Percentiles rank a stretch among this genome's conserved stretches.
Evolutionary conservation across 1,140 invertebrate species (phyloP).

Genomic region (Pseudomyrmex dendroicus): DNA sequence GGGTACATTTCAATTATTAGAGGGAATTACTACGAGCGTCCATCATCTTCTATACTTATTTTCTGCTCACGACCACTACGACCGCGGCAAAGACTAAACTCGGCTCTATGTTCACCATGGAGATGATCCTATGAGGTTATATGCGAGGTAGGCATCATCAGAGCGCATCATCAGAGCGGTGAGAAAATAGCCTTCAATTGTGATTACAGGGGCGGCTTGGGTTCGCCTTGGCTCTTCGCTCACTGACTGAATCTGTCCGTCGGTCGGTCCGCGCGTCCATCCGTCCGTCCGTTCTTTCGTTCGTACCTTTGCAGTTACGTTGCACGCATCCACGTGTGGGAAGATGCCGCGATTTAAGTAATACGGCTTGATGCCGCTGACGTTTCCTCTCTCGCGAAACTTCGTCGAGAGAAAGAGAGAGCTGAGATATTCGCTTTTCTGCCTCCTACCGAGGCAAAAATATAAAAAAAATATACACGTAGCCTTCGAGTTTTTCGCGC

Average conservation of each 20-base stretch:
- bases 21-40: constrained; percentile 85
- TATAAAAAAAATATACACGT: too few species aligned
- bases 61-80: constrained; percentile 80
- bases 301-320: constrained; percentile 57
- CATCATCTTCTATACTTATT: constrained; percentile 86
- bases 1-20: constrained; percentile 86
- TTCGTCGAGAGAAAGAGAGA: too few species aligned
- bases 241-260: constrained; percentile 72
- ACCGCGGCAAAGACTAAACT: constrained; percentile 73
- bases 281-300: constrained; percentile 47
- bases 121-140: constrained; percentile 84
- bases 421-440: not conserved
- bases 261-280: constrained; percentile 59
- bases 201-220: constrained; percentile 85
- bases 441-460: not conserved
- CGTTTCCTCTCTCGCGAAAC: constrained; percentile 10
- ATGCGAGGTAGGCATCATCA: constrained; percentile 78
- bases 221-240: constrained; percentile 73
- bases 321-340: constrained; percentile 53
- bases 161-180: constrained; percentile 85
- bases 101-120: constrained; percentile 75
- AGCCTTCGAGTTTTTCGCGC: not conserved
- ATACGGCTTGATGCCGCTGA: constrained; percentile 54
- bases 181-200: constrained; percentile 86
- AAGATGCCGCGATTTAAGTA: constrained; percentile 70